phyloP scores from a whole-genome alignment of 2,797 vertebrate species.

The Thunnus albacares region DNA sequence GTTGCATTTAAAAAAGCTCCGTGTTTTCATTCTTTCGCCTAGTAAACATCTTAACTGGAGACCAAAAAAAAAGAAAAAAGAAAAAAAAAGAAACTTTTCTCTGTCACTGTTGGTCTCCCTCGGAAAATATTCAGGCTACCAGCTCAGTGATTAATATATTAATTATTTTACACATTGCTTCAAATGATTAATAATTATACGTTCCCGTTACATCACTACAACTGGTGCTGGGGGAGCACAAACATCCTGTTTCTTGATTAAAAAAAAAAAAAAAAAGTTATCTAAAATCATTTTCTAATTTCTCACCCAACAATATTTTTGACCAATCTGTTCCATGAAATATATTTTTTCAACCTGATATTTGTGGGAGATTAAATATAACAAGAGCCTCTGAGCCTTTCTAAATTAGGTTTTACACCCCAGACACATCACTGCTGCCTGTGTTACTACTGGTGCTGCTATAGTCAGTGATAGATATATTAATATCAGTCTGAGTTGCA shows the following conservation, averaged over 20 bases:
- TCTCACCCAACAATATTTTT: not conserved
- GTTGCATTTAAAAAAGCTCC: constrained; percentile 19
- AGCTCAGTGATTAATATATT: not conserved
- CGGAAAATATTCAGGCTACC: not conserved
- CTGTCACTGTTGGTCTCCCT: not conserved
- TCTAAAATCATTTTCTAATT: not conserved
- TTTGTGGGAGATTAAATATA: not conserved
- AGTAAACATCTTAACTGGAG: constrained; percentile 66
- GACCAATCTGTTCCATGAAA: not conserved
- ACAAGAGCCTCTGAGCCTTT: not conserved
- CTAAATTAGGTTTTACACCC: no score
- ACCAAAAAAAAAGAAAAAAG: not conserved
- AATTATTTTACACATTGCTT: not conserved
- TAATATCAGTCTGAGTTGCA: no score
- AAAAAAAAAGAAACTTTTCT: not conserved
- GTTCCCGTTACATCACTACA: not conserved
- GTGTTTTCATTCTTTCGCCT: constrained; percentile 68
- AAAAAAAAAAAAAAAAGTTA: no score
- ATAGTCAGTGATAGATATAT: not conserved
- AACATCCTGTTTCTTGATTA: not conserved
- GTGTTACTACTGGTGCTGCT: not conserved
- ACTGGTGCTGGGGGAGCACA: not conserved
- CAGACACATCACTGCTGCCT: no score
- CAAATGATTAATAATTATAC: not conserved
- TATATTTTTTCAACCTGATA: not conserved